Evolutionary conservation across 1,140 invertebrate species (phyloP), one percentile per base, ranked within the genome.

Genomic region (Pristionchus pacificus): DNA sequence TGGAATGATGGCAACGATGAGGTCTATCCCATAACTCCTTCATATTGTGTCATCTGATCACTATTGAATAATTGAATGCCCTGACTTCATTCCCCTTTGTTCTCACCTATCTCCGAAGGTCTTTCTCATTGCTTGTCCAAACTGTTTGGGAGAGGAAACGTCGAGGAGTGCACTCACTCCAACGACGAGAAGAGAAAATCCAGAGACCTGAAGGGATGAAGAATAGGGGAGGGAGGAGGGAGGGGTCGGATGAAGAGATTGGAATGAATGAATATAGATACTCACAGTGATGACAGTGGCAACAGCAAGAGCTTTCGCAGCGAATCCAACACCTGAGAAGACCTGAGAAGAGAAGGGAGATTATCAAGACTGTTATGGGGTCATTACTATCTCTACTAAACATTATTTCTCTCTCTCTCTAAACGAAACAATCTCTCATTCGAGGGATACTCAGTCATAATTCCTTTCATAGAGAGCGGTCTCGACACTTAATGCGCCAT

Each of bases 291-390:
- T 75, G 60, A 71, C 49, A 19, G 74, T 75, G 14, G 74, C 74
- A n/a, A 72, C 71, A 28, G 66, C 60, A n/a, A 75, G 57, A 6
- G 74, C 74, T 25, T 65, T 61, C n/a, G 67, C 38, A 14, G 74
- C 74, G 64, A 75, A 75, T 65, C 74, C 74, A 13, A 68, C 74
- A 25, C 74, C 74, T 1, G 70, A 73, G 71, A 75, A 13, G 29
- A 73, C 58, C 66, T 73, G 66, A 27, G 19, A 15, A 2, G 30
- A 33, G 38, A 33, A 15, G 19, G 6, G n/a, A 63, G n/a, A 63
- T 19, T 6, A 27, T 2, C 24, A 29, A 30, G n/a, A 32, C 31
- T 10, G 3, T 25, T 63, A 1, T 0, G 31, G 10, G 0, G 27
- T 63, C 2, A 1, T 29, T 6, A 29, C 30, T 63, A n/a, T 28